phyloP scores from a whole-genome alignment of 1,140 invertebrate genomes.

The Drosophila persimilis region DNA sequence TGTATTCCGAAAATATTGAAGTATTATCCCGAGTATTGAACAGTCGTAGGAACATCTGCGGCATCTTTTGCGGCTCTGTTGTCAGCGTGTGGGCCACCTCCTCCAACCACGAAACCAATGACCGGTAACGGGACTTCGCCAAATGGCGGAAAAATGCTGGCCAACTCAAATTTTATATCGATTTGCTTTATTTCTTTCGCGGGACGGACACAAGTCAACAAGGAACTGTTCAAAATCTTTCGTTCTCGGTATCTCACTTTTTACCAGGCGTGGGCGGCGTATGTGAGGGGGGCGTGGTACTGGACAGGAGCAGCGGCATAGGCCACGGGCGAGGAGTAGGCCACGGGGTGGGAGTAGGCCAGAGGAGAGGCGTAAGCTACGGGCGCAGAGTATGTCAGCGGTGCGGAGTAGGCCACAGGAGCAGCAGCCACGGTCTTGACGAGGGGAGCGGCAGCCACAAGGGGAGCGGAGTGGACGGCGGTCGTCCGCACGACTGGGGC shows the following conservation, averaged over 20 bases:
- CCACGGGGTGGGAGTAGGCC: constrained; percentile 41
- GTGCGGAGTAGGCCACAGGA: constrained; percentile 41
- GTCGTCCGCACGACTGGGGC: constrained; percentile 74
- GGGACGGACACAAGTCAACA: constrained; percentile 48
- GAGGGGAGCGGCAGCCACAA: constrained; percentile 33
- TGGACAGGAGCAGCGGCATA: constrained; percentile 44
- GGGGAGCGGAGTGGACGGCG: constrained; percentile 54
- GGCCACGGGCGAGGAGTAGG: constrained; percentile 39
- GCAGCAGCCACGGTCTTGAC: constrained; percentile 34
- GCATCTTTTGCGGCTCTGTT: no score
- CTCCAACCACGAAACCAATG: no score
- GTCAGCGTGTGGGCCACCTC: no score
- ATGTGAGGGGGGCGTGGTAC: constrained; percentile 59
- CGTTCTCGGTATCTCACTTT: constrained; percentile 39
- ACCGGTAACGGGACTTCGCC: no score
- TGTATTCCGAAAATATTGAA: no score
- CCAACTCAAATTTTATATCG: no score
- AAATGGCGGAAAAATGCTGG: no score
- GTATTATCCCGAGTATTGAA: no score
- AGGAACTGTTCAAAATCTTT: constrained; percentile 57
- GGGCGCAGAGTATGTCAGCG: constrained; percentile 41
- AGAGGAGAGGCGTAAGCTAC: constrained; percentile 31
- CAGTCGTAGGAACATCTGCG: no score
- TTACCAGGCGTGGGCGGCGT: constrained; percentile 70
- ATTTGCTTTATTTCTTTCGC: constrained; percentile 6